A percentile compares a stretch with the other conserved stretches of the same genome.
Evolutionary conservation across 1,140 invertebrate species (phyloP).

Genomic region (Dicyema japonicum): DNA sequence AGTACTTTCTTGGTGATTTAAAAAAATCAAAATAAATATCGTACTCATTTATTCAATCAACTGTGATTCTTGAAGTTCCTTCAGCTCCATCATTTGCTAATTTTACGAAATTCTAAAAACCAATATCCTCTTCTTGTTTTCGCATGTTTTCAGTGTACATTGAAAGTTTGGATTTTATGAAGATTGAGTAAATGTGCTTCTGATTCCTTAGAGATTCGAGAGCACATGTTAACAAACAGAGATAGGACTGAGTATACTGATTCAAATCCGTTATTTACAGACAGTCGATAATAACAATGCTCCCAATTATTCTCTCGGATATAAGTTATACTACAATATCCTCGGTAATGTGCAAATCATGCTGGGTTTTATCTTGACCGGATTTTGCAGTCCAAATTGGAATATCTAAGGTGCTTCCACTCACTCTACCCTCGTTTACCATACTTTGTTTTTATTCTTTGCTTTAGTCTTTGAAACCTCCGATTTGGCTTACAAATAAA

Average conservation of each 20-base stretch:
- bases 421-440: too few relatives aligned
- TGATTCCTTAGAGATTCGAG: conserved; percentile 18
- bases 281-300: not conserved
- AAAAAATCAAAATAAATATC: too few relatives aligned
- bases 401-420: too few relatives aligned
- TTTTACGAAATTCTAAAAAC: conserved; percentile 5
- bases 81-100: not conserved
- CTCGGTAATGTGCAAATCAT: conserved; percentile 16
- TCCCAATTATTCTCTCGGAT: conserved; percentile 13
- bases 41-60: conserved; percentile 18
- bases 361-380: conserved; percentile 11
- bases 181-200: conserved; percentile 14
- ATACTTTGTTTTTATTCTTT: too few relatives aligned
- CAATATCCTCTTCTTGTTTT: conserved; percentile 11
- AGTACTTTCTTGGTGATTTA: too few relatives aligned
- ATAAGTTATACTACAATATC: conserved; percentile 17
- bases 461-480: too few relatives aligned
- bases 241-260: conserved; percentile 14
- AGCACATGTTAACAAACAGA: conserved; percentile 11
- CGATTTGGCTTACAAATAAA: too few relatives aligned
- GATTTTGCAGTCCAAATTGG: conserved; percentile 16
- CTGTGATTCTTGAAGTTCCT: conserved; percentile 10
- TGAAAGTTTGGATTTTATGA: conserved; percentile 13
- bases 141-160: conserved; percentile 15
- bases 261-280: conserved; percentile 16